Evolutionary conservation across 2,113 vertebrate genomes (phyloP).

Genomic region (Ciconia maguari): DNA sequence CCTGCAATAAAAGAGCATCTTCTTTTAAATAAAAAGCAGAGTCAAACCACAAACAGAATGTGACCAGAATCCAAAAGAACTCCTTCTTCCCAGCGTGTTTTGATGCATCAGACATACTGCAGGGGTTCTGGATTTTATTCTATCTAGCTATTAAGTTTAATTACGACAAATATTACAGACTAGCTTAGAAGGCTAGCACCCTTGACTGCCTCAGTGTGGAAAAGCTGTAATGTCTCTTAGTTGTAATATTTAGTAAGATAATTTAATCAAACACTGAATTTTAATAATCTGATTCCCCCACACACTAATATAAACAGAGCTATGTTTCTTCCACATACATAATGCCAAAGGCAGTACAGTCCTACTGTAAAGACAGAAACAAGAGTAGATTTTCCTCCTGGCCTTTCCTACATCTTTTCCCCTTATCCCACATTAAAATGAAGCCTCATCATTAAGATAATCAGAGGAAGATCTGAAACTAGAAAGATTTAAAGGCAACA

Average conservation of each 20-base stretch:
- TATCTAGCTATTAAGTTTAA: neutral
- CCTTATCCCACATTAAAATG: neutral
- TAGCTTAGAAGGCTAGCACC: neutral
- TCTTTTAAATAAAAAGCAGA: neutral
- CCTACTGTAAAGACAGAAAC: neutral
- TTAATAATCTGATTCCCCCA: neutral
- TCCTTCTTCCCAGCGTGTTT: neutral
- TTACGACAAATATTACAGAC: neutral
- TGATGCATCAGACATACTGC: neutral
- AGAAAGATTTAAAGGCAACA: neutral
- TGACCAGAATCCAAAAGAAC: neutral
- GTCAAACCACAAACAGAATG: neutral
- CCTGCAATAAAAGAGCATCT: neutral
- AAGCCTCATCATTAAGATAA: neutral
- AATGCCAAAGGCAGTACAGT: neutral
- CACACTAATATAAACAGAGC: neutral
- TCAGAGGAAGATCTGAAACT: neutral
- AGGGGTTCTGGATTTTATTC: neutral
- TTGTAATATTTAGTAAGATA: neutral
- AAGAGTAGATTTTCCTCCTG: neutral
- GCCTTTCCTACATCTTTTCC: neutral
- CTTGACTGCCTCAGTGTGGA: neutral
- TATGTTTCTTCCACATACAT: neutral
- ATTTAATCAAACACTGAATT: neutral
- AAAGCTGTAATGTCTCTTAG: neutral